Conservation (phyloP, 2,113 vertebrate genomes). For the rabbit (Oryctolagus cuniculus) region mOryCun1.1 NC_091434.1:96242001-96242500, state of each 20-base stretch:
- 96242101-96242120: too few species aligned
- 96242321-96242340: background rate
- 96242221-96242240: too few species aligned
- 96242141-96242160: too few species aligned
- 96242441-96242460: background rate
- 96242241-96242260: background rate
- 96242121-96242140: too few species aligned
- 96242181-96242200: too few species aligned
- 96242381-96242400: background rate
- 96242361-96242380: slow-evolving; percentile 4
- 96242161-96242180: too few species aligned
- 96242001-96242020: too few species aligned
- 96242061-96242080: too few species aligned
- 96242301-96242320: background rate
- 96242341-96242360: background rate
- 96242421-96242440: background rate
- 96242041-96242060: too few species aligned
- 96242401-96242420: background rate
- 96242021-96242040: too few species aligned
- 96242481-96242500: background rate
- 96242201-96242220: too few species aligned
- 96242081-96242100: too few species aligned
- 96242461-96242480: background rate
- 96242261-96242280: background rate
- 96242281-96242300: background rate